Conservation (phyloP, 2,797 vertebrate species). For the Chiloscyllium punctatum region DNA sequence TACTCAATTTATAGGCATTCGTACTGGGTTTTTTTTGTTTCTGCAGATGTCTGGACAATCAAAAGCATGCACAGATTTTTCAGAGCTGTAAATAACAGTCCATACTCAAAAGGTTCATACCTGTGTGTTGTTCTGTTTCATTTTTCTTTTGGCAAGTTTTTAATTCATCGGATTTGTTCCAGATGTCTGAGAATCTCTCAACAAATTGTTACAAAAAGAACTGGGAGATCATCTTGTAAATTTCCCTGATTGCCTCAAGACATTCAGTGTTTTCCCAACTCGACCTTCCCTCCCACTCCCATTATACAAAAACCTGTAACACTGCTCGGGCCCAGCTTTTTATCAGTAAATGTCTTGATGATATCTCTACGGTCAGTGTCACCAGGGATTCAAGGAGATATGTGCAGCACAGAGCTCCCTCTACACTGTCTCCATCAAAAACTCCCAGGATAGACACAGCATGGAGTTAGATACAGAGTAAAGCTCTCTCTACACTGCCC, state of each 20-base stretch:
- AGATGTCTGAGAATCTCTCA: neutral
- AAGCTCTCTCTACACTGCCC: neutral
- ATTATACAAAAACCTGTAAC: no score
- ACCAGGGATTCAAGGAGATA: neutral
- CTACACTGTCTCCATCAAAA: neutral
- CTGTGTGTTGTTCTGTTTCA: neutral
- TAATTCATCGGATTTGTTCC: neutral
- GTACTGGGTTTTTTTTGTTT: neutral
- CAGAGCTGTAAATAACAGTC: slow-evolving; percentile 32
- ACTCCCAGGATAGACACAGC: neutral
- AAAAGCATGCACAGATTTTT: slow-evolving; percentile 33
- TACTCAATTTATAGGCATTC: slow-evolving; percentile 34
- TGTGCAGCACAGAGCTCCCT: neutral
- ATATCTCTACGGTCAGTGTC: neutral
- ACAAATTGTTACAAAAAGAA: neutral
- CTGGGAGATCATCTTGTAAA: neutral
- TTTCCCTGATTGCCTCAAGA: slow-evolving; percentile 7
- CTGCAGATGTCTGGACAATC: slow-evolving; percentile 20
- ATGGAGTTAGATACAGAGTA: neutral
- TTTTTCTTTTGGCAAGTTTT: slow-evolving; percentile 30
- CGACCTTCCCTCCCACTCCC: neutral
- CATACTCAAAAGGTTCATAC: slow-evolving; percentile 23
- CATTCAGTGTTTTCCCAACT: neutral
- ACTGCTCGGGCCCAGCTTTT: neutral
- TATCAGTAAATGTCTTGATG: neutral